These are phyloP conservation scores for Papilio polytes DNA, from an alignment of 1,140 invertebrate genomes.

Conservation along the genomic window DNA sequence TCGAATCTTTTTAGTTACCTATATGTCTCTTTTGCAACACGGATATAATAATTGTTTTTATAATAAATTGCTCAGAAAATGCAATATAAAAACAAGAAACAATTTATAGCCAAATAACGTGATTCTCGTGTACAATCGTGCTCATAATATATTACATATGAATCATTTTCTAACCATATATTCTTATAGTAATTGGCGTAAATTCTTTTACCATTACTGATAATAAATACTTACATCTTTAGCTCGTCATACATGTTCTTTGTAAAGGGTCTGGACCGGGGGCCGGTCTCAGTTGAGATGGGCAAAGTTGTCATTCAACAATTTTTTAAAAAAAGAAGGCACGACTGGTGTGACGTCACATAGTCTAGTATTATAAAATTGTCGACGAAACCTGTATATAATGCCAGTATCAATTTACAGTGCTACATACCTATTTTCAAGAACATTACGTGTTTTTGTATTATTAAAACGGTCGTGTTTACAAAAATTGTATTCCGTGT, in stretches of 20 bases:
- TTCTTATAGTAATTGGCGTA: neutral
- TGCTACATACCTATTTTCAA: conserved; percentile 5
- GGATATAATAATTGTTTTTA: neutral
- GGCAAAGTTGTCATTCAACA: conserved; percentile 33
- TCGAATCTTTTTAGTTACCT: neutral
- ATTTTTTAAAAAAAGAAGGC: neutral
- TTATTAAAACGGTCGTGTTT: neutral
- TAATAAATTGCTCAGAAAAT: neutral
- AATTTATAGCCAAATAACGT: neutral
- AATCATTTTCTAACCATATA: neutral
- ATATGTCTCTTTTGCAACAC: neutral
- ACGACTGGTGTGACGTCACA: conserved; percentile 3
- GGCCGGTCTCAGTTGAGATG: neutral
- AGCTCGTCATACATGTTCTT: conserved; percentile 2
- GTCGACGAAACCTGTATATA: conserved; percentile 23
- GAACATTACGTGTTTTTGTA: neutral
- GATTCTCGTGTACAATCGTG: neutral
- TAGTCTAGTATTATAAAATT: conserved; percentile 4
- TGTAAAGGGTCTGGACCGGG: neutral
- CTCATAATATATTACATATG: neutral
- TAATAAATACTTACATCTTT: neutral
- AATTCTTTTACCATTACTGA: neutral
- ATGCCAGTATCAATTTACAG: neutral
- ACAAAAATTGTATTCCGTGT: neutral
- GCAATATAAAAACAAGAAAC: neutral